Conservation (phyloP, 2,888 invertebrate species). For the Notodonta dromedarius region DNA sequence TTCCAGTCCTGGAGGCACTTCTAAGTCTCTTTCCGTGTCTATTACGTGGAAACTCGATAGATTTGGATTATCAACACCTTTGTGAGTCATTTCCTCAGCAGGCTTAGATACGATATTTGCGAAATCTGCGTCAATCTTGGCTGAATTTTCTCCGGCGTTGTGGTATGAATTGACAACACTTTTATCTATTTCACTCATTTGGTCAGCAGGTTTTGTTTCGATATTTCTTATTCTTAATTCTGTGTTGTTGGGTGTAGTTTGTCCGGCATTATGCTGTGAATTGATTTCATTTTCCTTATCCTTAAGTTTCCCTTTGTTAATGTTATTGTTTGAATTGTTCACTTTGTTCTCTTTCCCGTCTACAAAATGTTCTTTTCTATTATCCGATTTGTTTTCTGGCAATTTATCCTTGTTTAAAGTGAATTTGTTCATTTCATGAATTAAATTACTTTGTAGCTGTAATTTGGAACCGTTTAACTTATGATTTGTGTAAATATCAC, state of each 20-base stretch:
- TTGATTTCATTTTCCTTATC: not conserved
- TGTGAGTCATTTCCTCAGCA: slow-evolving; percentile 6
- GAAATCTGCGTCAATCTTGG: not conserved
- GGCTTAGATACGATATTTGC: not conserved
- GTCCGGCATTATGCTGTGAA: not conserved
- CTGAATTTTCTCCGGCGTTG: not conserved
- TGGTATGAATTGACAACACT: slow-evolving; percentile 51
- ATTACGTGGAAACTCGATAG: slow-evolving; percentile 70
- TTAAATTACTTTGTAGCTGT: not conserved
- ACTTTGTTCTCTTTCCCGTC: not conserved
- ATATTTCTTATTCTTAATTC: not conserved
- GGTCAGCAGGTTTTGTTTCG: not conserved
- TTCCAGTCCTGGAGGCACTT: slow-evolving; percentile 75
- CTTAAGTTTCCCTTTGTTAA: not conserved
- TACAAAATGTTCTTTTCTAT: not conserved
- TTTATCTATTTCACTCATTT: slow-evolving; percentile 9
- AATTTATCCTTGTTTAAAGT: not conserved
- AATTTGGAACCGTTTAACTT: slow-evolving; percentile 1
- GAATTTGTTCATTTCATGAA: slow-evolving; percentile 7
- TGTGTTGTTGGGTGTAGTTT: not conserved
- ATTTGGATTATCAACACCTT: slow-evolving; percentile 54
- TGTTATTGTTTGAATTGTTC: not conserved
- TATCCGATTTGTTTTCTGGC: not conserved
- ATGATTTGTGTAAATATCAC: slow-evolving; percentile 2
- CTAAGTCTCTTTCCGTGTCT: slow-evolving; percentile 74